Base-by-base conservation (phyloP, 2,797 vertebrate species). In the Pipistrellus pipistrellus region DNA sequence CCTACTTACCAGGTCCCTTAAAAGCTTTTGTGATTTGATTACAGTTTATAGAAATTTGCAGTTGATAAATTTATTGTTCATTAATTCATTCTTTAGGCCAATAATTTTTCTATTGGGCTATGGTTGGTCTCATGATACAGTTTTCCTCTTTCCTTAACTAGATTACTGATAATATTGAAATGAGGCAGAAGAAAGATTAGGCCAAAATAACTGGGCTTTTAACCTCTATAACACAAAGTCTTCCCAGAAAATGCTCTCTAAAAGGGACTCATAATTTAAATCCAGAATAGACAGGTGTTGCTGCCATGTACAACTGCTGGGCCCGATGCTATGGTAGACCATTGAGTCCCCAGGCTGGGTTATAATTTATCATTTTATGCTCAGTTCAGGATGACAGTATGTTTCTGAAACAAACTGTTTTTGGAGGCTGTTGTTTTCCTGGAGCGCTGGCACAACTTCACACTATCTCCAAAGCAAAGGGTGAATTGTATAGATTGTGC, bases 271-370 rank as follows among this genome's bases (percentile, higher is more conserved):
- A 8, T 17, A 46, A 27, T 53, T 85, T 69, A 85, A 53, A 80
- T 77, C 30, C 48, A 30, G 10, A 64, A 20, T 12, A 4, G 51
- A 14, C 5, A 55, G 38, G 51, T 72, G n/a, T n/a, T 48, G 57
- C 48, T 10, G 3, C 46, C 13, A 3, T 95, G 91, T 93, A 96
- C 91, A 96, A 89, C 96, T 96, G 97, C 97, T 96, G 95, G 95
- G 92, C 86, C 90, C 62, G 97, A 96, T 91, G 93, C 95, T 94
- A 82, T 96, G 91, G 88, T 89, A 69, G 97, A 96, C 96, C 94
- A 12, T 17, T 8, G 62, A 32, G 55, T 84, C 96, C 92, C 85
- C 97, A 90, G 78, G 46, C 9, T 11, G 46, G 53, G 97, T 96
- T 20, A 46, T 0, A 96, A 93, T 77, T 96, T 96, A 95, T 97